Base-by-base conservation (phyloP, 2,113 vertebrate genomes). In the Rhinopithecus roxellana region DNA sequence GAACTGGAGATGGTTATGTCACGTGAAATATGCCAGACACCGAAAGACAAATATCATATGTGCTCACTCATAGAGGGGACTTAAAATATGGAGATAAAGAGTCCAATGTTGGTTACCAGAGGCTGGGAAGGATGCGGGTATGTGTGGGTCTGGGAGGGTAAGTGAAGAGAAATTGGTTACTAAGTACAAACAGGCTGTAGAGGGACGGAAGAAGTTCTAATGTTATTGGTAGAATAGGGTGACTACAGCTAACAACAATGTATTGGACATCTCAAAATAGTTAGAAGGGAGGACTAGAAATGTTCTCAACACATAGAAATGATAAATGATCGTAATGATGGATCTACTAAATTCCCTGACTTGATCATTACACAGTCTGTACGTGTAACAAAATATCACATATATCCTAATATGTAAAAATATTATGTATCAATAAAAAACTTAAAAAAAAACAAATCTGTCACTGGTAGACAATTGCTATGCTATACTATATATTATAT, bases 401-500 rank as follows among this genome's bases (percentile, higher is more conserved):
- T 75, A 25, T 75, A 40, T 40, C 40, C 40, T 40, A 27, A 75
- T n/a, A n/a, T n/a, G 67, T 69, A 35, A 16, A 35, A 8, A 18
- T 69, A n/a, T 8, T 69, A 69, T 45, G 6, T 43, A 14, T 27
- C 22, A 43, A 75, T 75, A 43, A 75, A 45, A 72, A 75, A 13
- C 12, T 74, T 74, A 40, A 74, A 74, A 43, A 27, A 74, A 25
- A 74, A 74, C 40, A 81, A 72, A 32, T 43, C 57, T 25, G 79
- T 64, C 48, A 4, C 0, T 0, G 8, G 50, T n/a, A n/a, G 16
- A 18, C 0, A n/a, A 40, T 1, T 35, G 32, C 40, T 81, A 59
- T 4, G 9, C 1, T 81, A 18, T 32, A 59, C 22, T 50, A 4
- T 13, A 32, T 35, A 27, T n/a, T 57, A 9, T 59, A 17, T 16